Evolutionary conservation across 2,888 invertebrate species (phyloP).

Genomic region (Erpobdella octoculata): DNA sequence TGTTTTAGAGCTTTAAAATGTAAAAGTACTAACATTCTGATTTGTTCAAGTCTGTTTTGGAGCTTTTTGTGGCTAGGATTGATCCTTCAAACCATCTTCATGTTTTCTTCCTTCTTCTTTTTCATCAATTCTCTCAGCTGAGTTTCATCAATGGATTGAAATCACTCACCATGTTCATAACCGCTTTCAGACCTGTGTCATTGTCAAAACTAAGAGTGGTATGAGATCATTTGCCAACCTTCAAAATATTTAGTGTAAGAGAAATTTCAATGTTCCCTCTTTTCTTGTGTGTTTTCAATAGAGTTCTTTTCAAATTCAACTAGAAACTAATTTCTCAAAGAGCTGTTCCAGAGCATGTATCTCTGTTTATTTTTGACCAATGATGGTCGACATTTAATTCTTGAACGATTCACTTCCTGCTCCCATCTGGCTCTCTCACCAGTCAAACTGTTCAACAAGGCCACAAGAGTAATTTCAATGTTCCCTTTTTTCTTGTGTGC

Average conservation of each 20-base stretch:
- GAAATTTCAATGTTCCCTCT: conserved; percentile 89
- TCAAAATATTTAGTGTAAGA: conserved; percentile 87
- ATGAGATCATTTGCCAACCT: conserved; percentile 96
- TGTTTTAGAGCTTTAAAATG: too few species aligned
- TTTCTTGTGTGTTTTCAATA: too few species aligned
- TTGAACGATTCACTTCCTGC: too few species aligned
- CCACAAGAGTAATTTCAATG: too few species aligned
- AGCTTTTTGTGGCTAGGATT: conserved; percentile 85
- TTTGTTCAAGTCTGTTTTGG: conserved; percentile 90
- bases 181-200: conserved; percentile 88
- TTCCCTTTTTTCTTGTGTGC: too few species aligned
- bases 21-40: conserved; percentile 64
- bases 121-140: conserved; percentile 88
- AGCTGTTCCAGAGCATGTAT: too few species aligned
- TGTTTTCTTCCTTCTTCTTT: conserved; percentile 92
- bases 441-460: too few species aligned
- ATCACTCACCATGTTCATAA: conserved; percentile 88
- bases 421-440: too few species aligned
- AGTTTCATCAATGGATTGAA: conserved; percentile 98
- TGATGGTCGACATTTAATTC: too few species aligned
- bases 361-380: too few species aligned
- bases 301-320: too few species aligned
- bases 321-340: too few species aligned
- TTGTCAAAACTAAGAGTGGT: conserved; percentile 98
- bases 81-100: conserved; percentile 95